A percentile compares a stretch with the other conserved stretches of the same genome.
Conservation (phyloP, 2,113 vertebrate genomes). For the Gymnogyps californianus region DNA sequence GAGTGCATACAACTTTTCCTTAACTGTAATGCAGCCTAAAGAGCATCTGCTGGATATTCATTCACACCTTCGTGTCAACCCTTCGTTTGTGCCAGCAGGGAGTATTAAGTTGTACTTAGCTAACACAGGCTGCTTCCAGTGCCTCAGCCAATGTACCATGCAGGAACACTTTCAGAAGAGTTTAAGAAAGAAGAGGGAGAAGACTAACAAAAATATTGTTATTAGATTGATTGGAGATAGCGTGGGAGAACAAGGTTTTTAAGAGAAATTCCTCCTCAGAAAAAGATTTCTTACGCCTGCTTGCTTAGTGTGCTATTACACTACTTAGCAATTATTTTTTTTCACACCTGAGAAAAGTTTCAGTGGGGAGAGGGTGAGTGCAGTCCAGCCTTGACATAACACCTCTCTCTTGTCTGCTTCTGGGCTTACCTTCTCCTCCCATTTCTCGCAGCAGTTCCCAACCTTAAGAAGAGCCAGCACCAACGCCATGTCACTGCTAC, state of each 20-base stretch:
- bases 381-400: neutral
- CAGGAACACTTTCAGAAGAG: neutral
- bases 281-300: neutral
- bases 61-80: neutral
- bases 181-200: neutral
- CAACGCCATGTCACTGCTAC: rapidly evolving
- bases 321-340: neutral
- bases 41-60: neutral
- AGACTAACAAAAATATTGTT: neutral
- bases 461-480: neutral
- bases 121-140: neutral
- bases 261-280: neutral
- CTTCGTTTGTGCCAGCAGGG: neutral
- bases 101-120: neutral
- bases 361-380: neutral
- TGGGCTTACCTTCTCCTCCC: neutral
- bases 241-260: neutral
- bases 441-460: neutral
- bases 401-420: neutral
- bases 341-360: neutral
- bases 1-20: neutral
- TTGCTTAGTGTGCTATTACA: neutral
- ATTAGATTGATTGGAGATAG: neutral
- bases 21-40: neutral
- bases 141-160: neutral